A percentile compares a stretch with the other conserved stretches of the same genome.
Conservation (phyloP, 2,113 vertebrate species). For the Hylia prasina region DNA sequence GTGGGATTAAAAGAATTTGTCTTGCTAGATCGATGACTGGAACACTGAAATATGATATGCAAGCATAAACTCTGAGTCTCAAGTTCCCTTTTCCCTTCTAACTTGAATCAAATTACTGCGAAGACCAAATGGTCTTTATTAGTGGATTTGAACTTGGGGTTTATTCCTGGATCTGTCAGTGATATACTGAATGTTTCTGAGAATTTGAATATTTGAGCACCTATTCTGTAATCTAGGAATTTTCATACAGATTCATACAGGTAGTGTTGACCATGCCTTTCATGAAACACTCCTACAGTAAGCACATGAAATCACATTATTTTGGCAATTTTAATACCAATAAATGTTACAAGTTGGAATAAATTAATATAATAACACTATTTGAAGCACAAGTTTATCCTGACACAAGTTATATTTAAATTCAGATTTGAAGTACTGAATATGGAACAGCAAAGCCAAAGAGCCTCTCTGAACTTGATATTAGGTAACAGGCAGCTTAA, state of each 20-base stretch:
- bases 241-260: neutral
- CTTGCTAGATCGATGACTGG: neutral
- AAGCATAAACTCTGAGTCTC: neutral
- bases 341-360: neutral
- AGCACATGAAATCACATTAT: neutral
- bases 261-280: neutral
- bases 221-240: neutral
- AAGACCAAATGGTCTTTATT: neutral
- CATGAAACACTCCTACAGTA: neutral
- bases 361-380: neutral
- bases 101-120: neutral
- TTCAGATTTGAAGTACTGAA: neutral
- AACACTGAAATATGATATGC: neutral
- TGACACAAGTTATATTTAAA: neutral
- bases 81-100: neutral
- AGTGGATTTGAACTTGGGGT: neutral
- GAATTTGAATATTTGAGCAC: neutral
- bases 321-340: neutral
- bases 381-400: neutral
- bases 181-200: neutral
- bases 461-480: neutral
- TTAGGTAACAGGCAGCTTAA: neutral
- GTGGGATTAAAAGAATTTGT: neutral
- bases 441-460: neutral
- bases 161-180: neutral